These are phyloP conservation scores for Megalurothrips usitatus DNA, from an alignment of 2,888 invertebrate species.

Conservation along the genomic window DNA sequence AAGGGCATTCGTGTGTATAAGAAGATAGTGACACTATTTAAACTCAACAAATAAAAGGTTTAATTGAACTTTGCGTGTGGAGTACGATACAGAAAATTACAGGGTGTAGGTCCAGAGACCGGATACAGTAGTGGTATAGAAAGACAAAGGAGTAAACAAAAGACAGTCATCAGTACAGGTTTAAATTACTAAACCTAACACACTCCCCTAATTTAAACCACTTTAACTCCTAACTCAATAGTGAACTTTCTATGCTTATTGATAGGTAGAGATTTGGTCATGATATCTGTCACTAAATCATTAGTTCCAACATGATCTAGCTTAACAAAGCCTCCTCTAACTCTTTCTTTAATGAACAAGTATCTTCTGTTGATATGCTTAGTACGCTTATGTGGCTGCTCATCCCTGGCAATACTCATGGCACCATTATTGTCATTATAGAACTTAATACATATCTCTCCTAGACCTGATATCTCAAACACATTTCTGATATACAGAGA, in stretches of 20 bases:
- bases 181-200: neutral
- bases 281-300: neutral
- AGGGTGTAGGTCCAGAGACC: too few species aligned
- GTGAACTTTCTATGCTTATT: neutral
- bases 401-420: neutral
- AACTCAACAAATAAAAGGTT: too few species aligned
- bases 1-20: too few species aligned
- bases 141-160: too few species aligned
- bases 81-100: too few species aligned
- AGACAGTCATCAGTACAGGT: too few species aligned
- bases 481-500: neutral
- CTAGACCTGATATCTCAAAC: neutral
- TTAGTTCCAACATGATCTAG: slow-evolving; percentile 8
- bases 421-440: neutral
- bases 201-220: neutral
- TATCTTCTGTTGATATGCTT: neutral
- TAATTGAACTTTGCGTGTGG: too few species aligned
- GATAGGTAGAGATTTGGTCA: neutral
- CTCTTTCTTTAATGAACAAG: neutral
- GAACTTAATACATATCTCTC: neutral
- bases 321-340: neutral
- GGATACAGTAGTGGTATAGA: too few species aligned
- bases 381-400: neutral
- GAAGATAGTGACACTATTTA: too few species aligned
- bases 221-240: neutral